phyloP scores from a whole-genome alignment of 2,797 vertebrate genomes.

The Chelonia mydas region DNA sequence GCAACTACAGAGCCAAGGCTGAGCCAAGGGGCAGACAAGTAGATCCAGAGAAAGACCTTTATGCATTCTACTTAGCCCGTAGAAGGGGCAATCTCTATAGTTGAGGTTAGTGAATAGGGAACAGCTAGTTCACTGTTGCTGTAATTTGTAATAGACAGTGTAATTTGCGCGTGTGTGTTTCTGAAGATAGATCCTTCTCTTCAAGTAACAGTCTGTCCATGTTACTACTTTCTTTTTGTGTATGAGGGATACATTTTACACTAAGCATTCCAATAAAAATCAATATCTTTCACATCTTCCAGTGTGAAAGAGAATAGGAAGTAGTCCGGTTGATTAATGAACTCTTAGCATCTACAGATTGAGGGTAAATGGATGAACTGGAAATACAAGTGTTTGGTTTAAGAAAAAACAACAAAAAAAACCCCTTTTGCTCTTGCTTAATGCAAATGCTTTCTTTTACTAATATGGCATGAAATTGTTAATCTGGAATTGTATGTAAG shows the following conservation, averaged over 20 bases:
- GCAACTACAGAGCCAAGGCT: not conserved
- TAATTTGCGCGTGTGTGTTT: not conserved
- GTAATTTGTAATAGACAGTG: not conserved
- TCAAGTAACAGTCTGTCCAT: not conserved
- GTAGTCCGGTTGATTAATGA: not conserved
- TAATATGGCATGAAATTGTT: not conserved
- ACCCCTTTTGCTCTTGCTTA: accelerated
- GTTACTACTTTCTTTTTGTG: not conserved
- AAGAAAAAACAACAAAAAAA: not conserved
- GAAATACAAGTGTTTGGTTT: not conserved
- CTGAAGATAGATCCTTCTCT: not conserved
- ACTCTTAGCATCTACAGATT: not conserved
- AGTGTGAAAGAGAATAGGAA: not conserved
- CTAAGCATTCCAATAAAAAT: not conserved
- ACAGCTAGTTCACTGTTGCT: not conserved
- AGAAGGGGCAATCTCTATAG: not conserved
- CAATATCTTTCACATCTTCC: not conserved
- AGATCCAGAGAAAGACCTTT: not conserved
- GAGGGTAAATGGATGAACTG: not conserved
- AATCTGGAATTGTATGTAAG: not conserved
- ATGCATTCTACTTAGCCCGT: conserved; percentile 16
- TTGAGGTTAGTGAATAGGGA: conserved; percentile 4
- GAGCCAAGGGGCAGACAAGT: not conserved
- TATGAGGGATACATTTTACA: not conserved
- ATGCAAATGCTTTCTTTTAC: not conserved